Conservation (phyloP, 2,797 vertebrate species). For the Mycteria americana region DNA sequence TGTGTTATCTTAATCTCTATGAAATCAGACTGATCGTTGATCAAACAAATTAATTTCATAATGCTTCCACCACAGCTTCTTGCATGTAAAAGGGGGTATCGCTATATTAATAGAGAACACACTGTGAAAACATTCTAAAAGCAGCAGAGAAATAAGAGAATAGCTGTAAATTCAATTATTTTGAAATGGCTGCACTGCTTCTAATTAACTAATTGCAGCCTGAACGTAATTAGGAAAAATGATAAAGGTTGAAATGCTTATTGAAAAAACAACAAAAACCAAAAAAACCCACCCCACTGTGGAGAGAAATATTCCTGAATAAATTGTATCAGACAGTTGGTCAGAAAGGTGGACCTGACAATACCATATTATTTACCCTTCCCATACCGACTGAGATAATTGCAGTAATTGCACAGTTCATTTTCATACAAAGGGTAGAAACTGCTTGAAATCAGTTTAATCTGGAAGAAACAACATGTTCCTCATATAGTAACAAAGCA, state of each 20-base stretch:
- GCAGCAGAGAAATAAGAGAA: neutral
- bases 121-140: neutral
- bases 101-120: neutral
- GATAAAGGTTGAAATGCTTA: neutral
- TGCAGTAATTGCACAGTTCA: neutral
- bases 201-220: conserved; percentile 13
- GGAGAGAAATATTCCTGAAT: neutral
- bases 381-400: neutral
- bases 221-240: neutral
- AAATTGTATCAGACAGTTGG: neutral
- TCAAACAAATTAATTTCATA: neutral
- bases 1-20: neutral
- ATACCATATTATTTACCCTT: neutral
- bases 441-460: neutral
- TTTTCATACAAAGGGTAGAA: neutral
- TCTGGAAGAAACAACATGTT: neutral
- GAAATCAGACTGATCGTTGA: neutral
- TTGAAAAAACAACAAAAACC: neutral
- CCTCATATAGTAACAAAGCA: neutral
- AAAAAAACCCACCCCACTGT: neutral
- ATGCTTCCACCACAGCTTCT: neutral
- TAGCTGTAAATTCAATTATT: neutral
- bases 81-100: neutral
- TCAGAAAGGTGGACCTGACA: neutral
- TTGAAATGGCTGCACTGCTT: neutral